Conservation (phyloP, 1,140 invertebrate genomes). For the Papilio helenus region DNA sequence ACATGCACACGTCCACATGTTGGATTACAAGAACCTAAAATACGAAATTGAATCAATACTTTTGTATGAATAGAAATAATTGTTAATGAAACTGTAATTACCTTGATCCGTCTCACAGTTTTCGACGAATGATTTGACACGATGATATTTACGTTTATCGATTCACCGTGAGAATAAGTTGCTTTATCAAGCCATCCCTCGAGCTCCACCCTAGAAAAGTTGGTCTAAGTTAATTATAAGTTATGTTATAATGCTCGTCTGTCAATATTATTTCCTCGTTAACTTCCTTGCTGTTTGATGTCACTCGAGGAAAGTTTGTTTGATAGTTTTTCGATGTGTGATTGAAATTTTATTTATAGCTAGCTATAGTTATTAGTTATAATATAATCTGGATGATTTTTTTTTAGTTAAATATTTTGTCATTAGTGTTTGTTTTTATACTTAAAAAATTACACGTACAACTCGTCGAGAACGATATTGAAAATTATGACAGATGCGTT, state of each 20-base stretch:
- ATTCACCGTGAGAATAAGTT: conserved; percentile 96
- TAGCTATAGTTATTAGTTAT: too few relatives aligned
- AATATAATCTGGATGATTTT: too few relatives aligned
- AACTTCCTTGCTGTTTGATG: background rate
- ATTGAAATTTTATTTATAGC: background rate
- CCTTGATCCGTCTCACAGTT: conserved; percentile 95
- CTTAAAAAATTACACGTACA: too few relatives aligned
- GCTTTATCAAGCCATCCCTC: conserved; percentile 97
- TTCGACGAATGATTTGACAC: conserved; percentile 97
- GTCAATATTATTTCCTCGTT: background rate
- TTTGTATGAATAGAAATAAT: background rate
- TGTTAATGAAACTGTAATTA: conserved; percentile 43
- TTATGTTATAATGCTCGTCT: background rate
- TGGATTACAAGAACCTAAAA: conserved; percentile 93
- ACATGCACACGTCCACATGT: conserved; percentile 99
- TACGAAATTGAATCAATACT: conserved; percentile 39
- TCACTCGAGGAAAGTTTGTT: background rate
- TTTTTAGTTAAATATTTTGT: too few relatives aligned
- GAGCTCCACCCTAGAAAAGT: conserved; percentile 84
- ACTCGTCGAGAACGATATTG: too few relatives aligned
- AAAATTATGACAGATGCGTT: too few relatives aligned
- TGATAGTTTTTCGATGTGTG: background rate
- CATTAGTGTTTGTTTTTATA: too few relatives aligned
- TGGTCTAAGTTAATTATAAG: conserved; percentile 17
- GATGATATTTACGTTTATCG: conserved; percentile 93